These are phyloP conservation scores for Paraplagusia blochii DNA, from an alignment of 2,113 vertebrate species.

Conservation along the genomic window DNA sequence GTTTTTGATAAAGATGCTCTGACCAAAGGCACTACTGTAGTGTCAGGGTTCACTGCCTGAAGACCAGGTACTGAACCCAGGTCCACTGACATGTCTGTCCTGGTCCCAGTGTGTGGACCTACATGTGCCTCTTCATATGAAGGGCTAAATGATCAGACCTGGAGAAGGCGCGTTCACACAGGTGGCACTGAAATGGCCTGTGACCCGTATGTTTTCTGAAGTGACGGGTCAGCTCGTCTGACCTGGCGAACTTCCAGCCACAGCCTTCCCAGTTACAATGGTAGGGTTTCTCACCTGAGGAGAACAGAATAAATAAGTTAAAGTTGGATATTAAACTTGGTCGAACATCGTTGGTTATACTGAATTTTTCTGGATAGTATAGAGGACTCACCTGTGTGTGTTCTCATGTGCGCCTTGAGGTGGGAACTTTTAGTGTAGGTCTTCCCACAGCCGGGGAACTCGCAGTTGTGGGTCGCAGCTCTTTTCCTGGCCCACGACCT, in stretches of 20 bases:
- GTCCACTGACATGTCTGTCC: not conserved
- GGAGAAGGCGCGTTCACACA: constrained; percentile 89
- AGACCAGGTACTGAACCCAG: not conserved
- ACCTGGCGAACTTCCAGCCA: constrained; percentile 89
- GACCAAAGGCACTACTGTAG: constrained; percentile 2
- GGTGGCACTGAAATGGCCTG: constrained; percentile 87
- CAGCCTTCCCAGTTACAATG: constrained; percentile 92
- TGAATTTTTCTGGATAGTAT: not conserved
- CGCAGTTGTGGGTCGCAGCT: constrained; percentile 89
- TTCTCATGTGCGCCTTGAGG: constrained; percentile 90
- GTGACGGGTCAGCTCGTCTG: constrained; percentile 87
- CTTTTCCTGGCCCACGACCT: constrained; percentile 87
- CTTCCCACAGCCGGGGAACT: constrained; percentile 89
- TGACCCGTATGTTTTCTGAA: constrained; percentile 91
- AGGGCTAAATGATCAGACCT: constrained; percentile 90
- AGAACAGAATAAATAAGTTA: not conserved
- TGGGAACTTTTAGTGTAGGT: constrained; percentile 93
- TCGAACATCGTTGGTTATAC: not conserved
- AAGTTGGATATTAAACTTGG: not conserved
- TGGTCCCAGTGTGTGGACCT: constrained; percentile 22
- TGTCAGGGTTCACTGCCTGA: not conserved
- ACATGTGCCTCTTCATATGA: constrained; percentile 95
- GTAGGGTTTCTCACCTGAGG: constrained; percentile 86
- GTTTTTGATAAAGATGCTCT: not conserved
- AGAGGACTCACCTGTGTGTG: constrained; percentile 83